Evolutionary conservation across 2,113 vertebrate genomes (phyloP).

Genomic region (Neogale vison): DNA sequence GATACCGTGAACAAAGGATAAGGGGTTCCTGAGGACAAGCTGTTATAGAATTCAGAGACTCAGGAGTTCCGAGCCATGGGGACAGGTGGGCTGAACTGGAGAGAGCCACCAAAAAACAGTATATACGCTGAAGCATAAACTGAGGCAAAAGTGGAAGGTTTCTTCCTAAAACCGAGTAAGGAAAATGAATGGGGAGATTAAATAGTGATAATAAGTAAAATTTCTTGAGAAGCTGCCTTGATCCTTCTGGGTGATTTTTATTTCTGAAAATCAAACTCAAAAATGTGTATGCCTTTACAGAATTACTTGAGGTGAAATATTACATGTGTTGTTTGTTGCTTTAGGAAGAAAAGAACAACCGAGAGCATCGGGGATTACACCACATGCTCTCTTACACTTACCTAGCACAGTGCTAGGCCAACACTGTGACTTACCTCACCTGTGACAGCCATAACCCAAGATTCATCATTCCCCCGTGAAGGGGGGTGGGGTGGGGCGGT

Average conservation of each 20-base stretch:
- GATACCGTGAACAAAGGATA: background rate
- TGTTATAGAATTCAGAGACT: background rate
- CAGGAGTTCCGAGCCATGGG: background rate
- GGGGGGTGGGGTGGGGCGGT: no score
- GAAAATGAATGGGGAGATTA: background rate
- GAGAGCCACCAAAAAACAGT: no score
- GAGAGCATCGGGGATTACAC: background rate
- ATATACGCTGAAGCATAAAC: rapidly evolving
- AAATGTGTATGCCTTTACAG: background rate
- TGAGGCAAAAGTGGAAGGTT: background rate
- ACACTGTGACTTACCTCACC: background rate
- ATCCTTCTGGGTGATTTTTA: background rate
- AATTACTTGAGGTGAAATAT: background rate
- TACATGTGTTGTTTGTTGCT: background rate
- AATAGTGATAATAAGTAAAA: background rate
- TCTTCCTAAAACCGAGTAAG: background rate
- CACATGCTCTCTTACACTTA: background rate
- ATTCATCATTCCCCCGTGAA: background rate
- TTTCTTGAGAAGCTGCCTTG: background rate
- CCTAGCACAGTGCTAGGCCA: background rate
- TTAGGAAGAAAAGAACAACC: background rate
- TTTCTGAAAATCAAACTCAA: background rate
- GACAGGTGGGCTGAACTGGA: background rate
- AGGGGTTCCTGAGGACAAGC: background rate
- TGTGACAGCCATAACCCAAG: background rate